A percentile compares a stretch with the other conserved stretches of the same genome.
phyloP scores from a whole-genome alignment of 2,797 vertebrate species.

The Pseudomugil tenellus region DNA sequence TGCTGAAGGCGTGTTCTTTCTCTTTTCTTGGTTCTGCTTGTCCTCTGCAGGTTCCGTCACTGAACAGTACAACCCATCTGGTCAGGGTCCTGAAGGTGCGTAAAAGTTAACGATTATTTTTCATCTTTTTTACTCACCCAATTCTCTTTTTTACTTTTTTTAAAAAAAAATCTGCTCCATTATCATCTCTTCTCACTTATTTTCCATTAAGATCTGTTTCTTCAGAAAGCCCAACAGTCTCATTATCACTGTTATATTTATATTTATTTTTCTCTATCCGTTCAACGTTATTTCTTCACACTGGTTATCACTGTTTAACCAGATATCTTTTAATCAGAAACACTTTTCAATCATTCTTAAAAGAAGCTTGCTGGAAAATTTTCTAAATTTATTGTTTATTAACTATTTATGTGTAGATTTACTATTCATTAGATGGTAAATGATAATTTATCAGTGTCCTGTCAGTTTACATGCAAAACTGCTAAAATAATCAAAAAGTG shows the following conservation, averaged over 20 bases:
- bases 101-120: slow-evolving; percentile 17
- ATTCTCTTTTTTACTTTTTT: background rate
- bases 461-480: background rate
- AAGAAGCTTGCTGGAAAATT: background rate
- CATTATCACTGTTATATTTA: background rate
- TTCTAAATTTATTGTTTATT: background rate
- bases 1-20: slow-evolving; percentile 79
- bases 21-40: slow-evolving; percentile 83
- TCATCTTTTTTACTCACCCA: background rate
- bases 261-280: background rate
- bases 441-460: background rate
- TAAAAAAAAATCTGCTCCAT: background rate
- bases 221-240: background rate
- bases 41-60: slow-evolving; percentile 83
- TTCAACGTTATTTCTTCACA: background rate
- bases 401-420: background rate
- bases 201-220: background rate
- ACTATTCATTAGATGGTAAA: background rate
- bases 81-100: slow-evolving; percentile 87
- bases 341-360: background rate
- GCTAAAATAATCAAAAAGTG: background rate
- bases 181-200: background rate
- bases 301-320: background rate
- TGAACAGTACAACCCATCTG: slow-evolving; percentile 86
- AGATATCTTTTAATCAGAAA: background rate